A percentile compares a stretch with the other conserved stretches of the same genome.
These are phyloP conservation scores for Pelobates cultripes DNA, from an alignment of 2,797 vertebrate species.

Conservation along the genomic window DNA sequence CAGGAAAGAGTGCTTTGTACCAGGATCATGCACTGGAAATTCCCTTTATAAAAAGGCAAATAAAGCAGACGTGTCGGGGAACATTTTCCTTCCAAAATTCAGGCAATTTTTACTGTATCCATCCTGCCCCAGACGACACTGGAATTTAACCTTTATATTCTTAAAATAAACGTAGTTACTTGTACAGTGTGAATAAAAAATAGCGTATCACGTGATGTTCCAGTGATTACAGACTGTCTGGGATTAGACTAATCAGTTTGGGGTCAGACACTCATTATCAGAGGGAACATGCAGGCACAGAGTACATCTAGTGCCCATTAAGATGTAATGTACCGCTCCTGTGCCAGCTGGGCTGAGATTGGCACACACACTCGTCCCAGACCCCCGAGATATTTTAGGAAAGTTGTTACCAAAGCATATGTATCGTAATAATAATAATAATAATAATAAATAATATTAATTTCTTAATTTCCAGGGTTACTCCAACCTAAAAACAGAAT, in stretches of 20 bases:
- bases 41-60: no score
- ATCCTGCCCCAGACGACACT: no score
- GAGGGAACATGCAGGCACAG: neutral
- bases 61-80: no score
- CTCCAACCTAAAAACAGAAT: no score
- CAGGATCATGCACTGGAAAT: no score
- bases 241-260: slow-evolving; percentile 13
- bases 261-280: neutral
- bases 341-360: neutral
- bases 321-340: neutral
- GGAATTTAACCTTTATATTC: neutral
- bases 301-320: neutral
- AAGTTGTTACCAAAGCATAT: neutral
- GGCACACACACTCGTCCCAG: neutral
- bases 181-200: neutral
- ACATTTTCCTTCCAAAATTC: no score
- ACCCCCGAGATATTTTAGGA: neutral
- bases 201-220: neutral
- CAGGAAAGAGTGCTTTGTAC: no score
- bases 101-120: no score
- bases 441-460: no score
- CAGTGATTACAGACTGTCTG: neutral
- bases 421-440: no score
- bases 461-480: no score
- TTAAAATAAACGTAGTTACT: neutral